phyloP scores from a whole-genome alignment of 2,113 vertebrate species.

The Nothocercus julius region DNA sequence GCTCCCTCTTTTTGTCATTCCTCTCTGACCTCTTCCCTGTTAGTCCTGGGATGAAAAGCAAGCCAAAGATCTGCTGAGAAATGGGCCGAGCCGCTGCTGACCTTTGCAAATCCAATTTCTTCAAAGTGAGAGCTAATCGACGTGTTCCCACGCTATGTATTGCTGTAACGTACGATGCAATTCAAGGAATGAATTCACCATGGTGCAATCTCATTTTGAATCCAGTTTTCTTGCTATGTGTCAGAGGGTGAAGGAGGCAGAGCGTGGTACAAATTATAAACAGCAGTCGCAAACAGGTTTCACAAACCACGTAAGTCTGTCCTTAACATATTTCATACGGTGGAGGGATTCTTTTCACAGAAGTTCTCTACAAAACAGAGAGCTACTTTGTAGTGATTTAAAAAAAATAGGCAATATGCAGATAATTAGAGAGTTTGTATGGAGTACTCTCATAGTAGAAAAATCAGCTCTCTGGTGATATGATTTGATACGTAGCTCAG shows the following conservation, averaged over 20 bases:
- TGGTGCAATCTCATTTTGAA: constrained; percentile 62
- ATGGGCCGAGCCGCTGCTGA: constrained; percentile 52
- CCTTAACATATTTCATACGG: neutral
- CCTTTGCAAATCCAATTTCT: constrained; percentile 69
- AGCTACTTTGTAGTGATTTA: neutral
- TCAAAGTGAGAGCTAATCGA: constrained; percentile 50
- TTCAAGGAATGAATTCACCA: constrained; percentile 65
- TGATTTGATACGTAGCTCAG: neutral
- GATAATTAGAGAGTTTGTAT: neutral
- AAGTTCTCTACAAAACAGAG: neutral
- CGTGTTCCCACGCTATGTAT: constrained; percentile 55
- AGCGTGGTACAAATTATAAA: neutral
- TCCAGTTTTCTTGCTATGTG: constrained; percentile 48
- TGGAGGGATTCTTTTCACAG: neutral
- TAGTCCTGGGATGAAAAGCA: constrained; percentile 48
- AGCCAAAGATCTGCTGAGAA: constrained; percentile 69
- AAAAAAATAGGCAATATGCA: neutral
- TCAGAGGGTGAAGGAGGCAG: constrained; percentile 57
- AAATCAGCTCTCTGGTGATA: neutral
- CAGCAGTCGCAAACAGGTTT: neutral
- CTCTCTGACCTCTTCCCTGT: constrained; percentile 56
- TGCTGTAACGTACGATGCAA: constrained; percentile 46
- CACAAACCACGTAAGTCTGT: neutral
- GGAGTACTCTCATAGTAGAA: neutral
- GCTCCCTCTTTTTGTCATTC: constrained; percentile 41